Evolutionary conservation across 2,888 invertebrate genomes (phyloP).

Genomic region (Drosophila dives): DNA sequence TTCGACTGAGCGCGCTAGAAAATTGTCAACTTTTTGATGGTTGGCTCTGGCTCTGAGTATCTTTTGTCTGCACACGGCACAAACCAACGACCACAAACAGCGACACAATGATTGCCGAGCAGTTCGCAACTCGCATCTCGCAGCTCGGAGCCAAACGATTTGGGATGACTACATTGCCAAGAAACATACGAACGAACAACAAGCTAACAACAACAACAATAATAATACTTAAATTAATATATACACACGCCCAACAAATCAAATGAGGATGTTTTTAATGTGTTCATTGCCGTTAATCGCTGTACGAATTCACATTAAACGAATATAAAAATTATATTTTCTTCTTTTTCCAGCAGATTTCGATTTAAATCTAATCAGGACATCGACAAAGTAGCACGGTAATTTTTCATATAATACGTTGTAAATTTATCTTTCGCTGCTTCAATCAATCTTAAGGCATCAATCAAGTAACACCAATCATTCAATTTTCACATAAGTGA

Average conservation of each 20-base stretch:
- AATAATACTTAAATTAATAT: conserved; percentile 33
- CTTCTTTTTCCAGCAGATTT: conserved; percentile 33
- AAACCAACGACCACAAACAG: conserved; percentile 26
- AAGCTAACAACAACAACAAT: conserved; percentile 41
- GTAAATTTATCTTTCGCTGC: not conserved
- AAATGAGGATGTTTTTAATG: conserved; percentile 14
- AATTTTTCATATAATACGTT: not conserved
- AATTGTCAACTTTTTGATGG: conserved; percentile 63
- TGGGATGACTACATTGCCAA: conserved; percentile 67
- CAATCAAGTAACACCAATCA: not conserved
- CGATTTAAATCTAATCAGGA: not conserved
- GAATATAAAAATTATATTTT: conserved; percentile 3
- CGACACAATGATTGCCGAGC: conserved; percentile 47
- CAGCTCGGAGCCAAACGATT: conserved; percentile 45
- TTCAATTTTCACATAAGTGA: not conserved
- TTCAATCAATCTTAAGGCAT: not conserved
- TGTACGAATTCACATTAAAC: conserved; percentile 1
- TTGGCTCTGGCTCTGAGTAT: conserved; percentile 44
- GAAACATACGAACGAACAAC: conserved; percentile 6
- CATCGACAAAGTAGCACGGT: not conserved
- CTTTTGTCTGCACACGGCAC: conserved; percentile 75
- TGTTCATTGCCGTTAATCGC: conserved; percentile 2
- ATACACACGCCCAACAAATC: conserved; percentile 3
- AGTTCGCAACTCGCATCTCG: not conserved
- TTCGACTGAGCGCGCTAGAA: conserved; percentile 76